Evolutionary conservation across 2,888 invertebrate species (phyloP).

Genomic region (Nesidiocoris tenuis): DNA sequence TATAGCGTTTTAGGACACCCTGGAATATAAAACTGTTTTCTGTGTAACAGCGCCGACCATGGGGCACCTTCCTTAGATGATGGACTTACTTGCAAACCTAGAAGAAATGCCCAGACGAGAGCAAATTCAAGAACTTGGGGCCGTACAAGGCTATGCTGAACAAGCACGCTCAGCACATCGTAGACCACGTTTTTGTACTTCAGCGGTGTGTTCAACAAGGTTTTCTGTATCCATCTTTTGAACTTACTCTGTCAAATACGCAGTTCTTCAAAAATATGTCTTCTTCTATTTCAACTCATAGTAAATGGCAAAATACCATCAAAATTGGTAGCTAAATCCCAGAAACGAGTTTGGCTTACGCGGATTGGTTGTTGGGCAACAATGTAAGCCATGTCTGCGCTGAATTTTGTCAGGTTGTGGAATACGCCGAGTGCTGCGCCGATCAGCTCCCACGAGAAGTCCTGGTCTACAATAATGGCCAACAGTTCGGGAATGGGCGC

Average conservation of each 20-base stretch:
- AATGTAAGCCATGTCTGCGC: conserved; percentile 25
- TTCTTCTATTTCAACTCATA: too few relatives aligned
- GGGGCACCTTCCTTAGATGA: too few relatives aligned
- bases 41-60: too few relatives aligned
- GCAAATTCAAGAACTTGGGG: conserved; percentile 20
- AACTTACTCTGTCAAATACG: conserved; percentile 4
- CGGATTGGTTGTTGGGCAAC: conserved; percentile 14
- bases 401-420: conserved; percentile 34
- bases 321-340: too few relatives aligned
- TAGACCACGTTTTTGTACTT: conserved; percentile 29
- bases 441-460: conserved; percentile 32
- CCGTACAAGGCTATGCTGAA: conserved; percentile 29
- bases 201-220: conserved; percentile 7
- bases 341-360: too few relatives aligned
- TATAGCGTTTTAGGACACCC: too few relatives aligned
- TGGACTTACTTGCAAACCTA: conserved; percentile 14
- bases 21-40: too few relatives aligned
- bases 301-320: too few relatives aligned
- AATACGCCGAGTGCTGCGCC: conserved; percentile 24
- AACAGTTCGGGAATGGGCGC: conserved; percentile 19
- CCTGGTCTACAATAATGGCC: conserved; percentile 15
- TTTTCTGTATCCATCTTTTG: conserved; percentile 15
- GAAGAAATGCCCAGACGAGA: conserved; percentile 13
- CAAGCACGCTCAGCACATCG: conserved; percentile 18
- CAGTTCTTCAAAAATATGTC: too few relatives aligned